Conservation (phyloP, 2,113 vertebrate species). For the Ameiurus melas region DNA sequence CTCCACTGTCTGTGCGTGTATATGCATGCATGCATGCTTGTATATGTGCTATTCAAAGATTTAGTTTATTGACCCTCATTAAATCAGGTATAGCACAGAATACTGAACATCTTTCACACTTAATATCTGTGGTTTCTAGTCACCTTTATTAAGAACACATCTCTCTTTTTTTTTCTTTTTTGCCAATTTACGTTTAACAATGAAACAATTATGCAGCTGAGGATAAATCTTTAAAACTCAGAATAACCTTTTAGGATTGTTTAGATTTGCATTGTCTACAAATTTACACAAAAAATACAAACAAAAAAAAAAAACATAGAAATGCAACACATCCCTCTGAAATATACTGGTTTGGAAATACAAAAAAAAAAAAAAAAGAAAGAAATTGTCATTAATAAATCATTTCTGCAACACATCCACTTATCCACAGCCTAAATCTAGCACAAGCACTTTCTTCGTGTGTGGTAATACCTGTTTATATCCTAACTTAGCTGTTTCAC, state of each 20-base stretch:
- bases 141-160: not conserved
- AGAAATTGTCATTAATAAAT: not conserved
- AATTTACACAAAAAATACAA: not conserved
- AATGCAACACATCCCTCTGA: not conserved
- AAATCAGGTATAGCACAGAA: not conserved
- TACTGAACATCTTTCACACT: not conserved
- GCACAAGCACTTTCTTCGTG: not conserved
- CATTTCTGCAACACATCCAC: not conserved
- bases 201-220: not conserved
- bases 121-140: not conserved
- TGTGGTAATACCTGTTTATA: constrained; percentile 18
- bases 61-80: not conserved
- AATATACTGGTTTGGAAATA: not conserved
- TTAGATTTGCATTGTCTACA: not conserved
- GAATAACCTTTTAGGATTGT: not conserved
- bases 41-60: not conserved
- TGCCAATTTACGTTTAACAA: not conserved
- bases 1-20: constrained; percentile 14
- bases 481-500: not conserved
- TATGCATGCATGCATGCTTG: constrained; percentile 1
- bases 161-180: too few relatives aligned
- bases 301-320: not conserved
- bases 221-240: not conserved
- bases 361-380: not conserved
- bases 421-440: not conserved